phyloP scores from a whole-genome alignment of 2,888 invertebrate genomes.

The Ormyrus pomaceus region DNA sequence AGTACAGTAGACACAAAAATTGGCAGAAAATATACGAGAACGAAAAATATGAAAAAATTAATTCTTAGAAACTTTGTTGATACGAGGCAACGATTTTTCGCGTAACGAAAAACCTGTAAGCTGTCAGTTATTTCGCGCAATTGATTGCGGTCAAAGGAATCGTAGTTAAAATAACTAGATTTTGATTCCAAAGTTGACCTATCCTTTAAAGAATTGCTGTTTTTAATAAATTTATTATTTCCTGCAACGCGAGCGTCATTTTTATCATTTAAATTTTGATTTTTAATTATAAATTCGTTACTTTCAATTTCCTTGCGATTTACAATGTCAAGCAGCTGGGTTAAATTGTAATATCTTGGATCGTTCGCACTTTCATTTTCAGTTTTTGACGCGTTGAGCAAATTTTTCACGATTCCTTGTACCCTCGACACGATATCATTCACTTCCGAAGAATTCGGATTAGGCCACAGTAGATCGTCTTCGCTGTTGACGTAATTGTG shows the following conservation, averaged over 20 bases:
- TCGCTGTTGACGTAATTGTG: slow-evolving; percentile 58
- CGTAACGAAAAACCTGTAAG: background rate
- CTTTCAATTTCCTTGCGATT: background rate
- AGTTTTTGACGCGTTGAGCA: slow-evolving; percentile 41
- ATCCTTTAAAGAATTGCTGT: too few species aligned
- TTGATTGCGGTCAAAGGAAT: too few species aligned
- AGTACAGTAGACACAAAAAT: slow-evolving; percentile 51
- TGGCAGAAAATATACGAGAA: slow-evolving; percentile 61
- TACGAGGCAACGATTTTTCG: slow-evolving; percentile 62
- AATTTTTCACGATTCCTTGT: slow-evolving; percentile 60
- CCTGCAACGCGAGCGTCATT: too few species aligned
- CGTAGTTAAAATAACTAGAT: too few species aligned
- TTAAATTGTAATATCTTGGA: background rate
- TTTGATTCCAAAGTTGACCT: too few species aligned
- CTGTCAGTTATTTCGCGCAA: background rate
- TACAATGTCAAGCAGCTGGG: slow-evolving; percentile 10
- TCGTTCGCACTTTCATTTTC: background rate
- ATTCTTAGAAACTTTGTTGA: slow-evolving; percentile 66
- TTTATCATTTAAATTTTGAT: too few species aligned
- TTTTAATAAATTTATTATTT: too few species aligned
- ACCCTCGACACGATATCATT: slow-evolving; percentile 62
- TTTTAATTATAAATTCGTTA: too few species aligned
- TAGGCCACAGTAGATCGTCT: slow-evolving; percentile 43
- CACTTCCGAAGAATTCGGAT: slow-evolving; percentile 58
- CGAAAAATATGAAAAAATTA: slow-evolving; percentile 66